Conservation (phyloP, 2,888 invertebrate genomes). For the Drosophila mercatorum region DNA sequence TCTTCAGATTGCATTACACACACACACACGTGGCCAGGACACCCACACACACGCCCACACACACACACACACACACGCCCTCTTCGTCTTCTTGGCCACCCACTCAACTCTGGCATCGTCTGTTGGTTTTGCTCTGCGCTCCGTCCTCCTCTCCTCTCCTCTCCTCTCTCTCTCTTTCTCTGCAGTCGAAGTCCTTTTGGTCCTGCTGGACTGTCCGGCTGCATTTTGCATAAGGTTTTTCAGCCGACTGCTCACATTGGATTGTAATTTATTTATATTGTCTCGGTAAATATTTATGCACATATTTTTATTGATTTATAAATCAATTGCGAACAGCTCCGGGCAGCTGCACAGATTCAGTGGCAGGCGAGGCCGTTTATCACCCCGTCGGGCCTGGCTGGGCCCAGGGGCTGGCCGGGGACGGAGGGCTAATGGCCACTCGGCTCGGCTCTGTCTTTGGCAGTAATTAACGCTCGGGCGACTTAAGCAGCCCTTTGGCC, state of each 20-base stretch:
- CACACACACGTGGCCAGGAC: background rate
- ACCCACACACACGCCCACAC: background rate
- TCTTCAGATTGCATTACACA: constrained; percentile 17
- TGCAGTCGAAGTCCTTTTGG: background rate
- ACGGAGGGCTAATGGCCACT: background rate
- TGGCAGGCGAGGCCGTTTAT: constrained; percentile 34
- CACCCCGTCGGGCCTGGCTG: constrained; percentile 28
- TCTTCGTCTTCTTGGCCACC: background rate
- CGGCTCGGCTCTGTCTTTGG: constrained; percentile 16
- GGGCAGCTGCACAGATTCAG: constrained; percentile 32
- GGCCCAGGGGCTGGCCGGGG: background rate
- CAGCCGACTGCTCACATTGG: constrained; percentile 56
- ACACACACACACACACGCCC: background rate
- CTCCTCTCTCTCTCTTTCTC: background rate
- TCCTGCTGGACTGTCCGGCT: constrained; percentile 34
- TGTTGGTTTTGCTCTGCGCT: constrained; percentile 1
- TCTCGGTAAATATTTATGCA: constrained; percentile 74
- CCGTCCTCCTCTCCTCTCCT: background rate
- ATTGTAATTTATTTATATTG: constrained; percentile 75
- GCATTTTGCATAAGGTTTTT: constrained; percentile 73
- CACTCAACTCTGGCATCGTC: background rate
- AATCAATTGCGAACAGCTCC: constrained; percentile 62
- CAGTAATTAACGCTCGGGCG: constrained; percentile 62
- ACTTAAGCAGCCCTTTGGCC: constrained; percentile 45
- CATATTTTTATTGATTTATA: constrained; percentile 76